Evolutionary conservation across 2,797 vertebrate genomes (phyloP), one percentile per base, ranked within the genome.

Genomic region (Anisognathus igniventris): DNA sequence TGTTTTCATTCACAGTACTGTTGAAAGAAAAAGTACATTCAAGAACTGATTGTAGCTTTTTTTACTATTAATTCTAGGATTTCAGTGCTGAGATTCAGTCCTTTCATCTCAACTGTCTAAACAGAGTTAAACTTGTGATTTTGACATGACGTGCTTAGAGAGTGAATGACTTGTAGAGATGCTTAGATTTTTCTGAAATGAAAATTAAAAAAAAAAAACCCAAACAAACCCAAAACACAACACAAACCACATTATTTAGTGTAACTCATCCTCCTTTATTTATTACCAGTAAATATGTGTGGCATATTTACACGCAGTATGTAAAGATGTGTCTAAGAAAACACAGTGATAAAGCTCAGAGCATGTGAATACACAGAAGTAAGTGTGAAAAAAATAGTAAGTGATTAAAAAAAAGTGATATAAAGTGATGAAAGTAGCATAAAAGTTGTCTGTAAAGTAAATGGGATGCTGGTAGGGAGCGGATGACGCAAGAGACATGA

Each of bases 221-320:
- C 7, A 30, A 57, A 12, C 5, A 44, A 50, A 2, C 0, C 1
- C 5, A 23, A 70, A 65, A 18, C 4, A 4, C 3, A 50, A 31
- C 3, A 1, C 4, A 60, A 33, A 13, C 3, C 28, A 48, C 9
- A 24, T 60, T 73, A 35, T 23, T 45, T 31, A 39, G 4, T 44
- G 3, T 7, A 40, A 40, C 13, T 12, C 13, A 16, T 66, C 12
- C 5, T 44, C 12, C 14, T 64, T 60, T 44, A 51, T 40, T 87
- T 51, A n/a, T 25, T 66, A 51, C 2, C 5, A 42, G 23, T 28
- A 65, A 73, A 40, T 42, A 1, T 21, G 28, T 30, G 15, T 25
- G 7, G 1, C 14, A 35, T 6, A 8, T 81, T 78, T 6, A 14
- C 19, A 21, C 65, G 4, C 2, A 62, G 4, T 2, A 3, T 12